Conservation (phyloP, 2,113 vertebrate species). For the Seriola quinqueradiata region DNA sequence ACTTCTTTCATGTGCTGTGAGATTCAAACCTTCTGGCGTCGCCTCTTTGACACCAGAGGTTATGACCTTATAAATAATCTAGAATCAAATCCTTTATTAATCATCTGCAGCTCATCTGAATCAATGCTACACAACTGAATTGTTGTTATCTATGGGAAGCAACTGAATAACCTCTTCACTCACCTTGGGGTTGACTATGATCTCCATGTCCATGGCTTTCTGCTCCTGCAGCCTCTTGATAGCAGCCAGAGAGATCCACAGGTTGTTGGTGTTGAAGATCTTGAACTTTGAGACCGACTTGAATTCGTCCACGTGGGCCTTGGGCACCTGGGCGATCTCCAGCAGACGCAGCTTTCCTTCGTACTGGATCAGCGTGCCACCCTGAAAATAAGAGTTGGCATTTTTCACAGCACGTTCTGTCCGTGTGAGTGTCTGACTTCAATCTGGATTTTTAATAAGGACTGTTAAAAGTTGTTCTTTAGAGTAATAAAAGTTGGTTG, state of each 20-base stretch:
- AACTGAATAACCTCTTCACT: not conserved
- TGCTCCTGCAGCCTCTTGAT: constrained; percentile 96
- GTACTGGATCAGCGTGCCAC: constrained; percentile 95
- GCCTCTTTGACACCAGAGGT: too few relatives aligned
- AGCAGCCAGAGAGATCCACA: constrained; percentile 96
- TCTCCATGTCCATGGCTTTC: constrained; percentile 95
- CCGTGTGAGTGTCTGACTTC: not conserved
- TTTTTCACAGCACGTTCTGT: not conserved
- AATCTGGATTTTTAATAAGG: too few relatives aligned
- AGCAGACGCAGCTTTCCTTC: constrained; percentile 96
- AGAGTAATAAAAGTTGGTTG: too few relatives aligned
- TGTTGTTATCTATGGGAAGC: too few relatives aligned
- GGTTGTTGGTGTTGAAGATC: constrained; percentile 99
- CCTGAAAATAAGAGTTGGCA: constrained; percentile 78
- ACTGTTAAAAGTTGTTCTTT: too few relatives aligned
- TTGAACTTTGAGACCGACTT: constrained; percentile 99
- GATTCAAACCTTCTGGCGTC: too few relatives aligned
- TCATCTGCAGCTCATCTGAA: too few relatives aligned
- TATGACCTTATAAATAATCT: too few relatives aligned
- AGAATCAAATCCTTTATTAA: too few relatives aligned
- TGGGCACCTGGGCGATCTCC: constrained; percentile 98
- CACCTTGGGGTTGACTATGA: constrained; percentile 98
- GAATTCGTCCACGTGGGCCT: constrained; percentile 97
- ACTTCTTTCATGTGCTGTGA: too few relatives aligned
- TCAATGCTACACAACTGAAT: too few relatives aligned